Evolutionary conservation across 2,797 vertebrate genomes (phyloP), one percentile per base, ranked within the genome.

Genomic region (Podarcis siculus): DNA sequence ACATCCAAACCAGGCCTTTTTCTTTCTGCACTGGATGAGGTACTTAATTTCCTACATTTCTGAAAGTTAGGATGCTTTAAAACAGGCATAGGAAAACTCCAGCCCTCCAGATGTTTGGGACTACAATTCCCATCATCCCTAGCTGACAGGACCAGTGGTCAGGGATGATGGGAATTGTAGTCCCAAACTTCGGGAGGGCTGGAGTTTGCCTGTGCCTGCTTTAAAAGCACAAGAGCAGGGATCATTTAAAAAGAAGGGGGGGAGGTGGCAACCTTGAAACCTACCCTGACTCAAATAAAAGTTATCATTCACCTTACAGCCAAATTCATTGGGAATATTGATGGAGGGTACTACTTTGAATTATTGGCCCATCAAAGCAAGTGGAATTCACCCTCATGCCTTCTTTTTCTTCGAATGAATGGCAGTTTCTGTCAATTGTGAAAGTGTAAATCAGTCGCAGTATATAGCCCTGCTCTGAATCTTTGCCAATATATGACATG

Each of bases 291-390:
- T 76, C 42, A 39, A 67, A 39, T 55, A 9, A 80, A 73, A 37
- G 30, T 81, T 85, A 32, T 42, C 25, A 4, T 76, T 86, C 78
- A 81, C 83, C 79, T 89, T 75, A 45, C 69, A n/a, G 71, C 72
- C 82, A 85, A 66, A 32, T 78, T 81, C 39, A 81, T 37, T 76
- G 78, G 71, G 83, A 66, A 67, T 75, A 67, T 75, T 76, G 71
- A 67, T 25, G 78, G 81, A 89, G 83, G 76, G 67, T 89, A 69
- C 78, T 39, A 10, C 58, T 64, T 71, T 89, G 83, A 89, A 81
- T 89, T 89, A 89, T 82, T 85, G 69, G 78, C 25, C 78, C 10
- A 0, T 85, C 81, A 89, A 89, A 81, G 39, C 39, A 85, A 85
- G 69, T 67, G 58, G 58, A 85, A 81, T 81, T 81, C 83, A 67